phyloP scores from a whole-genome alignment of 2,888 invertebrate genomes.

The Erebia palarica region DNA sequence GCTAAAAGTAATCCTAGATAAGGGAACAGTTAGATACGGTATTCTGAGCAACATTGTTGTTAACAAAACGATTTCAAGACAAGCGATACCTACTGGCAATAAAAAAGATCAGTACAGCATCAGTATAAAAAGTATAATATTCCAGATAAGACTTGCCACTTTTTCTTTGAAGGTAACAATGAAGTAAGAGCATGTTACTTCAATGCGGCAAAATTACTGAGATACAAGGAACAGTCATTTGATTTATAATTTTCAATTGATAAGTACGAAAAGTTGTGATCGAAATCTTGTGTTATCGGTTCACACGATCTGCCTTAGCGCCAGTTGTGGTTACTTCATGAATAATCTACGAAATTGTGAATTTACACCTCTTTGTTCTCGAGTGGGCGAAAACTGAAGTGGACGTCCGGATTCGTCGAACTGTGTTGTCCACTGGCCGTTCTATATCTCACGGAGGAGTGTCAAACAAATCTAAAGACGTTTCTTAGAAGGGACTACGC shows the following conservation, averaged over 20 bases:
- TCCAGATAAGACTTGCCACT: constrained; percentile 6
- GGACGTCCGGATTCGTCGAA: constrained; percentile 63
- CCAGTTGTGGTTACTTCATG: constrained; percentile 36
- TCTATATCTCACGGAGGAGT: constrained; percentile 76
- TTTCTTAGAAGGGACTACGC: constrained; percentile 79
- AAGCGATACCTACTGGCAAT: constrained; percentile 17
- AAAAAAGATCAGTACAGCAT: constrained; percentile 15
- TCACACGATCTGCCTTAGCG: constrained; percentile 32
- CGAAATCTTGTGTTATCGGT: constrained; percentile 20
- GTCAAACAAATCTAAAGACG: constrained; percentile 76
- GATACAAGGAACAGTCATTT: background rate
- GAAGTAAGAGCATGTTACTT: background rate
- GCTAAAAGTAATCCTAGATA: constrained; percentile 56
- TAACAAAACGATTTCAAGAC: constrained; percentile 42
- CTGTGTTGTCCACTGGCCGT: constrained; percentile 64
- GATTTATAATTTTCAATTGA: background rate
- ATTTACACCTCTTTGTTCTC: constrained; percentile 72
- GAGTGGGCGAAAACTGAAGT: constrained; percentile 50
- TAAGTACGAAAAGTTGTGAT: constrained; percentile 10
- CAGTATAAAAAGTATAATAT: constrained; percentile 9
- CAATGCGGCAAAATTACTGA: background rate
- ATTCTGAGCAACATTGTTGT: constrained; percentile 47
- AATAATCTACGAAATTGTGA: constrained; percentile 50
- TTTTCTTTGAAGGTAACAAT: constrained; percentile 10
- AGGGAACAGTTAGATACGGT: constrained; percentile 50